phyloP scores from a whole-genome alignment of 2,888 invertebrate species.

The Zygaena filipendulae region DNA sequence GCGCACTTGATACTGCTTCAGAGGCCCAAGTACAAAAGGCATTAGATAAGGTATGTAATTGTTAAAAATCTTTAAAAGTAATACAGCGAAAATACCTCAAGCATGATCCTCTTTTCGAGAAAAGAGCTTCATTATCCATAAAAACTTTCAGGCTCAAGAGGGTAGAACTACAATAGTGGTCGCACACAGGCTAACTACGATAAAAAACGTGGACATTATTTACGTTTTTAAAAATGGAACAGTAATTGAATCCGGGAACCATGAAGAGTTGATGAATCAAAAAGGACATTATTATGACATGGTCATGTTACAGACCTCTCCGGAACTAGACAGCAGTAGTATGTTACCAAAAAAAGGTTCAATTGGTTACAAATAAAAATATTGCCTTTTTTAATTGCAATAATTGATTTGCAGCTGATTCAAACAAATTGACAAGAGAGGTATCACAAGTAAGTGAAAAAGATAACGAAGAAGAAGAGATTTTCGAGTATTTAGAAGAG shows the following conservation, averaged over 20 bases:
- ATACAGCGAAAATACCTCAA: too few relatives aligned
- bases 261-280: slow-evolving; percentile 72
- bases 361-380: too few relatives aligned
- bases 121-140: too few relatives aligned
- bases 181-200: slow-evolving; percentile 81
- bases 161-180: slow-evolving; percentile 84
- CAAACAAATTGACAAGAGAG: slow-evolving; percentile 23
- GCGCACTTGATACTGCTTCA: slow-evolving; percentile 86
- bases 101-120: too few relatives aligned
- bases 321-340: slow-evolving; percentile 34
- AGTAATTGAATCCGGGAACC: slow-evolving; percentile 77
- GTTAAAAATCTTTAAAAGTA: too few relatives aligned
- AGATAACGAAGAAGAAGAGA: slow-evolving; percentile 37
- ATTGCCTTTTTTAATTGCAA: too few relatives aligned
- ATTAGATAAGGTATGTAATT: slow-evolving; percentile 79
- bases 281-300: slow-evolving; percentile 76
- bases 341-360: too few relatives aligned
- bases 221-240: slow-evolving; percentile 75
- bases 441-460: slow-evolving; percentile 36
- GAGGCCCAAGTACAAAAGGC: slow-evolving; percentile 88
- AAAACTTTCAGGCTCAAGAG: slow-evolving; percentile 68
- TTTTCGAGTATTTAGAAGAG: too few relatives aligned
- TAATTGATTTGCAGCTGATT: too few relatives aligned
- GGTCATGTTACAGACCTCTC: slow-evolving; percentile 73
- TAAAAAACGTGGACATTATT: slow-evolving; percentile 77